Conservation (phyloP, 1,140 invertebrate genomes). For the Drosophila biarmipes region DNA sequence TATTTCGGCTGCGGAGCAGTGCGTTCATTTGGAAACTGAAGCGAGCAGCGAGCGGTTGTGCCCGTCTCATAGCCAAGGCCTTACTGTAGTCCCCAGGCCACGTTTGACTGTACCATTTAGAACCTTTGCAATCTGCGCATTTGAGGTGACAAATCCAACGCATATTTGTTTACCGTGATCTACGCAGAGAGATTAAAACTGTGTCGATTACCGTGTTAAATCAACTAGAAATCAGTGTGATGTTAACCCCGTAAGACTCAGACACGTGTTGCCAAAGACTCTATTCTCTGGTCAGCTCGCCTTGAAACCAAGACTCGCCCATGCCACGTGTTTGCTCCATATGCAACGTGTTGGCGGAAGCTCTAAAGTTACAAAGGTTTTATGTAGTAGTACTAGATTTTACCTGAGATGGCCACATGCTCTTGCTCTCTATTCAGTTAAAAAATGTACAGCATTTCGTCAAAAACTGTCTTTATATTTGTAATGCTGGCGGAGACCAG, state of each 20-base stretch:
- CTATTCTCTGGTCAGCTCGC: slow-evolving; percentile 15
- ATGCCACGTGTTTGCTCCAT: slow-evolving; percentile 54
- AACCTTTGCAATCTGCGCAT: slow-evolving; percentile 72
- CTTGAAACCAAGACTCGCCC: not conserved
- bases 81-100: slow-evolving; percentile 8
- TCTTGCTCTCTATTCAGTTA: not conserved
- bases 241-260: slow-evolving; percentile 84
- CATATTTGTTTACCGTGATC: slow-evolving; percentile 84
- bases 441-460: slow-evolving; percentile 3
- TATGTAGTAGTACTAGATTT: slow-evolving; percentile 3
- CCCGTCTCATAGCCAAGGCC: slow-evolving; percentile 4
- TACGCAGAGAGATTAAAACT: slow-evolving; percentile 81
- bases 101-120: slow-evolving; percentile 53
- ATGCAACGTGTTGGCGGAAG: slow-evolving; percentile 24
- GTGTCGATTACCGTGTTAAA: slow-evolving; percentile 84
- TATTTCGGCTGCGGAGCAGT: slow-evolving; percentile 11
- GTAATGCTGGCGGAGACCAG: slow-evolving; percentile 28
- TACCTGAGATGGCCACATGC: not conserved
- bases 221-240: slow-evolving; percentile 81
- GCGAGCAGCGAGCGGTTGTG: slow-evolving; percentile 52
- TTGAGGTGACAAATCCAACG: slow-evolving; percentile 81
- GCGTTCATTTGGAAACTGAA: slow-evolving; percentile 57
- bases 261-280: slow-evolving; percentile 64
- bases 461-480: slow-evolving; percentile 38
- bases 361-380: not conserved